Conservation (phyloP, 2,888 invertebrate genomes). For the Drosophila lacicola region DNA sequence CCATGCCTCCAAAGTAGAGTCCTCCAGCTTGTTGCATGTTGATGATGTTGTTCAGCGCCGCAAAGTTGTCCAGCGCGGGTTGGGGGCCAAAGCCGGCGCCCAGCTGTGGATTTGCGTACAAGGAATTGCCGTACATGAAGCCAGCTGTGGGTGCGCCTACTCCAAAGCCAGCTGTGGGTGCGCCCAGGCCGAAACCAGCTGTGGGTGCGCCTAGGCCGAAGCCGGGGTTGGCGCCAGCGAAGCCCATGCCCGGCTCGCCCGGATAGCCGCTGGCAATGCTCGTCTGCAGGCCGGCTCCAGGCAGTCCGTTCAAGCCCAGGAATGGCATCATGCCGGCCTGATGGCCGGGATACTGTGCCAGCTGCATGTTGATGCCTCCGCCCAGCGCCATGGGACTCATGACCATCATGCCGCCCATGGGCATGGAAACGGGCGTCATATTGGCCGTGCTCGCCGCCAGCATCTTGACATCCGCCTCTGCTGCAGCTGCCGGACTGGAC, state of each 20-base stretch:
- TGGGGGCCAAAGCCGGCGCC: conserved; percentile 52
- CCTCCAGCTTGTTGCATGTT: conserved; percentile 41
- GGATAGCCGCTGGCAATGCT: conserved; percentile 55
- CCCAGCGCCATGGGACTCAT: conserved; percentile 49
- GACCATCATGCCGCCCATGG: conserved; percentile 31
- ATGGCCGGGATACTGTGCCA: conserved; percentile 62
- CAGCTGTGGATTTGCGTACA: conserved; percentile 35
- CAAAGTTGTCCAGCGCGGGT: conserved; percentile 52
- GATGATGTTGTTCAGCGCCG: conserved; percentile 51
- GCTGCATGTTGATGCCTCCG: conserved; percentile 36
- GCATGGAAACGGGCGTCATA: conserved; percentile 52
- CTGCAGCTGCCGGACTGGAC: conserved; percentile 6
- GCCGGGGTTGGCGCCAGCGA: conserved; percentile 1
- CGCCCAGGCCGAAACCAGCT: background rate
- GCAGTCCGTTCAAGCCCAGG: conserved; percentile 28
- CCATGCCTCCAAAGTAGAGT: conserved; percentile 36
- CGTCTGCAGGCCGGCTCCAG: conserved; percentile 44
- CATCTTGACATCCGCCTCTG: conserved; percentile 69
- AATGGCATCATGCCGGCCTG: conserved; percentile 39
- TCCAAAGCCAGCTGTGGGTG: conserved; percentile 3
- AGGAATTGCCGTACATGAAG: background rate
- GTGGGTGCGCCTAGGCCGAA: background rate
- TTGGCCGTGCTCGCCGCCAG: conserved; percentile 40
- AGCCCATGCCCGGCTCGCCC: conserved; percentile 46
- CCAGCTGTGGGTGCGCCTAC: conserved; percentile 21